Conservation (phyloP, 1,140 invertebrate genomes). For the Asobara japonica region DNA sequence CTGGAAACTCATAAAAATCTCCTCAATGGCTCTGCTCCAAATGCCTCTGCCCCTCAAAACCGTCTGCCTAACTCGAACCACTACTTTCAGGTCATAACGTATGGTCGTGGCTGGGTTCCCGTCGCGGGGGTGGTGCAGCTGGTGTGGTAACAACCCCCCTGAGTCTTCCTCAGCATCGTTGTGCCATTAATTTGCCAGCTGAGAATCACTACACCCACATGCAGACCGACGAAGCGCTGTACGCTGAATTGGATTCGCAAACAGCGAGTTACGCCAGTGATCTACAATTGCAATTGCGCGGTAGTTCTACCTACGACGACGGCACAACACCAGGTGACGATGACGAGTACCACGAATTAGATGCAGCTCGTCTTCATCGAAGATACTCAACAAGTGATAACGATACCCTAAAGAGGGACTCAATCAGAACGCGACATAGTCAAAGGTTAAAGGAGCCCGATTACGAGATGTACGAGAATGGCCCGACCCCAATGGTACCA, state of each 20-base stretch:
- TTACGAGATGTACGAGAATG: conserved; percentile 66
- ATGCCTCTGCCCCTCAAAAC: no score
- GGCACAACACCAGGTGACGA: conserved; percentile 58
- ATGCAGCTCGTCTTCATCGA: conserved; percentile 62
- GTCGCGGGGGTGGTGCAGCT: conserved; percentile 64
- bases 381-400: conserved; percentile 57
- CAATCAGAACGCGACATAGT: conserved; percentile 59
- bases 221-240: conserved; percentile 75
- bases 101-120: conserved; percentile 73
- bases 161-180: conserved; percentile 60
- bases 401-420: conserved; percentile 55
- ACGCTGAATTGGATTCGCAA: conserved; percentile 73
- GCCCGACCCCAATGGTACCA: conserved; percentile 52
- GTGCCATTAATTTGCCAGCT: conserved; percentile 65
- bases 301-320: conserved; percentile 58
- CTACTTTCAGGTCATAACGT: conserved; percentile 63
- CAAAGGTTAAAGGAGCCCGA: conserved; percentile 65
- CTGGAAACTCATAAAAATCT: no score
- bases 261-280: conserved; percentile 65
- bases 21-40: no score
- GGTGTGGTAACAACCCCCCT: conserved; percentile 62
- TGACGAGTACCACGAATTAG: conserved; percentile 64
- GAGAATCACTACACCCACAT: conserved; percentile 79
- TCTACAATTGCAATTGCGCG: conserved; percentile 60
- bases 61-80: no score